These are phyloP conservation scores for Meles meles DNA, from an alignment of 2,113 vertebrate species.

Conservation along the genomic window DNA sequence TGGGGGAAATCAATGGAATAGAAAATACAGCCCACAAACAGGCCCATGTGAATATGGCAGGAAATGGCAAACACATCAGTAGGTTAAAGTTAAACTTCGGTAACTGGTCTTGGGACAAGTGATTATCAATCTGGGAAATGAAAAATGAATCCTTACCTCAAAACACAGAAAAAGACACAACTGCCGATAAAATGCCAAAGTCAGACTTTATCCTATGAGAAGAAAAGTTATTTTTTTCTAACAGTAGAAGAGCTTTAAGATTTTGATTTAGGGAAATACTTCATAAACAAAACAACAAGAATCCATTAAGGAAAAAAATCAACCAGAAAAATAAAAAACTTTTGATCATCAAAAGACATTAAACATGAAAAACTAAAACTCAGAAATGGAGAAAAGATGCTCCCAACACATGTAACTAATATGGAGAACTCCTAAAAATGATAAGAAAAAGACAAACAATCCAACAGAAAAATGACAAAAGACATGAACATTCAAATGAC, in stretches of 20 bases:
- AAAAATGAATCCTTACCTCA: not conserved
- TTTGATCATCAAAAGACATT: not conserved
- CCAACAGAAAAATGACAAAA: not conserved
- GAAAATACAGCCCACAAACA: not conserved
- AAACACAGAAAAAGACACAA: constrained; percentile 19
- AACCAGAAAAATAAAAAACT: constrained; percentile 18
- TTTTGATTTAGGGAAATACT: not conserved
- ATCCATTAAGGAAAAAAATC: not conserved
- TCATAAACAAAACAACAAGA: not conserved
- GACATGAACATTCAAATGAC: not conserved
- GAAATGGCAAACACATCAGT: not conserved
- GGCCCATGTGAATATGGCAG: not conserved
- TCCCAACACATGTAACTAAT: not conserved
- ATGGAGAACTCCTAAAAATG: not conserved
- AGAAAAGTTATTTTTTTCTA: not conserved
- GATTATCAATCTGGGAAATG: not conserved
- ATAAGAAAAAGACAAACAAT: not conserved
- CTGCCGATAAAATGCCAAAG: not conserved
- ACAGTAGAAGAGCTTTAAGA: not conserved
- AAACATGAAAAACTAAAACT: not conserved
- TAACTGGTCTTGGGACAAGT: not conserved
- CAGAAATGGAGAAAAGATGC: not conserved
- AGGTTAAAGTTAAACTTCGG: not conserved
- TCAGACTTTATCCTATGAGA: not conserved
- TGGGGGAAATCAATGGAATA: not conserved